phyloP scores from a whole-genome alignment of 1,140 invertebrate genomes.

The Trachelipus rathkii region DNA sequence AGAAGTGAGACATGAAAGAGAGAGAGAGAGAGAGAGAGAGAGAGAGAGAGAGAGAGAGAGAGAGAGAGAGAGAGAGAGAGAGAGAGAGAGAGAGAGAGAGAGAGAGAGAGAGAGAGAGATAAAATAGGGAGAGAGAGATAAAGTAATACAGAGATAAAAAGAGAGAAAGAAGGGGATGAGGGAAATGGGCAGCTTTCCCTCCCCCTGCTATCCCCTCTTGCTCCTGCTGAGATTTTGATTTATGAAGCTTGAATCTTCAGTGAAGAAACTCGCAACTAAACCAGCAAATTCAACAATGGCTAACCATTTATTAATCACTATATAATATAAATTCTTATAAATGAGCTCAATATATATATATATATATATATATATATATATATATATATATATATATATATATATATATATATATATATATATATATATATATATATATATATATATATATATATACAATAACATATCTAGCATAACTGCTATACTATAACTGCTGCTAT shows the following conservation, averaged over 20 bases:
- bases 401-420: no score
- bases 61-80: conserved; percentile 11
- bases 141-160: not conserved
- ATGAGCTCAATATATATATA: no score
- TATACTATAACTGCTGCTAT: no score
- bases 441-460: no score
- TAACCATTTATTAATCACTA: not conserved
- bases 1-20: not conserved
- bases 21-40: not conserved
- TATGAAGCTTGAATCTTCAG: not conserved
- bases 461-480: no score
- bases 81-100: conserved; percentile 11
- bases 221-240: conserved; percentile 5
- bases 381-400: no score
- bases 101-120: conserved; percentile 8
- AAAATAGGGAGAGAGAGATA: not conserved
- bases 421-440: no score
- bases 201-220: not conserved
- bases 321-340: no score
- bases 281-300: not conserved
- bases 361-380: no score
- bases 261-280: not conserved
- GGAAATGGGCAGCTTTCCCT: not conserved
- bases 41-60: conserved; percentile 11
- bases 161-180: no score